Evolutionary conservation across 2,113 vertebrate species (phyloP).

Genomic region (Bujurquina vittata): DNA sequence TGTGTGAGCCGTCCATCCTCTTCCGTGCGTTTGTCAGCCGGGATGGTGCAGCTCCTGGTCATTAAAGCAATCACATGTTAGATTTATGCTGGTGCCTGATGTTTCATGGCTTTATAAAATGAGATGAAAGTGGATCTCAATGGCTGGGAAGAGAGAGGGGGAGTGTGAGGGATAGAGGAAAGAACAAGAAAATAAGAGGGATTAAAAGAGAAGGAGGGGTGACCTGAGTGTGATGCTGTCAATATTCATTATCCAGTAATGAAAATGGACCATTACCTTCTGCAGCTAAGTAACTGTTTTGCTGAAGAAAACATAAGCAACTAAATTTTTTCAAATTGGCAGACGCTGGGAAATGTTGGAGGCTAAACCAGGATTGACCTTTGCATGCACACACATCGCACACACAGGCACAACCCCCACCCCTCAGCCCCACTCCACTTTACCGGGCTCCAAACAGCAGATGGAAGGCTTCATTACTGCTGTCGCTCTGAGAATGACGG

Average conservation of each 20-base stretch:
- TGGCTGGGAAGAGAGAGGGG: conserved; percentile 4
- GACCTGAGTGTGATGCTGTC: conserved; percentile 3
- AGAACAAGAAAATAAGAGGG: conserved; percentile 2
- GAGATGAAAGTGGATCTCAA: conserved; percentile 66
- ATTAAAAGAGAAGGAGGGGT: neutral
- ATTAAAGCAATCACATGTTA: conserved; percentile 48
- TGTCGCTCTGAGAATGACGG: conserved; percentile 33
- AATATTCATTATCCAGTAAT: conserved; percentile 35
- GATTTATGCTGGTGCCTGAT: conserved; percentile 67
- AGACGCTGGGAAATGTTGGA: conserved; percentile 28
- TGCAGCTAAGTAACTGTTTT: conserved; percentile 9
- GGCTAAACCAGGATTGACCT: conserved; percentile 59
- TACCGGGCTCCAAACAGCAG: conserved; percentile 44
- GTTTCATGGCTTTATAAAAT: conserved; percentile 71
- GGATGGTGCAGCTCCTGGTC: conserved; percentile 39
- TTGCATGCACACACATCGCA: neutral
- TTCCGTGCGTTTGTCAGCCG: conserved; percentile 31
- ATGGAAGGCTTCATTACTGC: conserved; percentile 71
- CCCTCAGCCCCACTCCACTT: conserved; percentile 1
- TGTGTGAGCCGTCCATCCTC: neutral
- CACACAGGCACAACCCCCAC: conserved; percentile 8
- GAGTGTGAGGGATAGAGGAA: neutral
- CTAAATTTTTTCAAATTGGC: conserved; percentile 26
- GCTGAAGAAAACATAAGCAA: conserved; percentile 32
- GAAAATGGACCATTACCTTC: conserved; percentile 27